Base-by-base conservation (phyloP, 92 coral and sea anemone species). In the Phenganax stokvisi region DNA sequence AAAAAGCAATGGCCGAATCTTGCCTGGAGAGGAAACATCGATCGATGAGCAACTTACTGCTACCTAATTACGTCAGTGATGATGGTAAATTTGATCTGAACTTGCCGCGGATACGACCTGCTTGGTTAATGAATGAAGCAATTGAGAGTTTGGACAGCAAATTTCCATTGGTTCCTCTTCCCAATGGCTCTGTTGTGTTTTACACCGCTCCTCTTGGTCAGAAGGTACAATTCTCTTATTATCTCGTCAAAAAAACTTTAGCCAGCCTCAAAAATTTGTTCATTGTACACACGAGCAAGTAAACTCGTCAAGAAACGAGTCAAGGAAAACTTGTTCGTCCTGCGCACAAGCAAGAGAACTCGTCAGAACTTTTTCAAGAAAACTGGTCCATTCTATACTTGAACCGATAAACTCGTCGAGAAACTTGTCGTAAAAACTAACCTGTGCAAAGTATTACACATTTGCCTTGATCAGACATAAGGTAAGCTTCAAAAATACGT, bases 121-220 rank as follows among this genome's bases (percentile, higher is more conserved):
- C 90, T 28, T 92, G 96, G 89, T 77, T 92, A 28, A 65, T 90
- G 80, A 84, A 87, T 28, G 99, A 96, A 72, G 85, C 90, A 76
- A 82, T 96, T 57, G 69, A 57, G 80, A 96, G 99, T 71, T 85
- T 96, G 66, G 87, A 93, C 60, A 80, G 89, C 69, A 96, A 92
- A 83, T 96, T 96, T 70, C 99, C 99, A 8, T 85, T 96, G 44
- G 82, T 96, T 53, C 99, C 99, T 56, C 96, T 96, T 12, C 89
- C 99, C 28, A 88, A 88, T 37, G 89, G 91, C 0, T 85, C 96
- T 9, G 81, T 96, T 10, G 89, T 87, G 10, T 89, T 96, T 75
- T 96, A 97, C 72, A 92, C 99, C n/a, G 92, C 99, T 8, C 80
- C 76, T 0, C 75, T 96, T 27, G 90, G 96, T 16, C 81, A 89